A percentile compares a stretch with the other conserved stretches of the same genome.
phyloP scores from a whole-genome alignment of 2,113 vertebrate species.

The Cryptoleucopteryx plumbea region DNA sequence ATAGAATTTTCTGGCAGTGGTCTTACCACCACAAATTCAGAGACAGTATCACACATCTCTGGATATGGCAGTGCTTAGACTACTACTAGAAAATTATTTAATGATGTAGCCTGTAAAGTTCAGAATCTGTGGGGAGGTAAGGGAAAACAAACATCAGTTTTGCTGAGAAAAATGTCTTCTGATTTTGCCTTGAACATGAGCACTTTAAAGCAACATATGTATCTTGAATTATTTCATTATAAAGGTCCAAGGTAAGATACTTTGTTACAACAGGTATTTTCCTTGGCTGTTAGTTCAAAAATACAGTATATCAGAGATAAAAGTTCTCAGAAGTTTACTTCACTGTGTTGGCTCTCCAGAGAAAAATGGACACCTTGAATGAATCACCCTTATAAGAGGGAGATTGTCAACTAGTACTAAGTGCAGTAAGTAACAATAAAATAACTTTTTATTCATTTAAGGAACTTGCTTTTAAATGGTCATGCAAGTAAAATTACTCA shows the following conservation, averaged over 20 bases:
- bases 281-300: background rate
- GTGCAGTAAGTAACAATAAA: background rate
- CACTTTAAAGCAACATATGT: background rate
- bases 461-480: background rate
- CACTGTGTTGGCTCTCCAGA: background rate
- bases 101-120: background rate
- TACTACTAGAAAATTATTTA: background rate
- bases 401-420: background rate
- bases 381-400: background rate
- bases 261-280: background rate
- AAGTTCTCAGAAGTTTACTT: background rate
- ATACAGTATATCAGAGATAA: background rate
- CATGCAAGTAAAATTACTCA: background rate
- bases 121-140: background rate
- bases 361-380: background rate
- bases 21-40: background rate
- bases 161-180: background rate
- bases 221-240: background rate
- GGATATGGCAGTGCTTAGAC: background rate
- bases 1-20: background rate
- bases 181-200: background rate
- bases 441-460: background rate
- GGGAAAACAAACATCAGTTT: background rate
- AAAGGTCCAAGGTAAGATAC: background rate
- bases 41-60: background rate